Percentiles rank a stretch among this genome's conserved stretches.
phyloP scores from a whole-genome alignment of 2,113 vertebrate species.

The Halichoeres trimaculatus region DNA sequence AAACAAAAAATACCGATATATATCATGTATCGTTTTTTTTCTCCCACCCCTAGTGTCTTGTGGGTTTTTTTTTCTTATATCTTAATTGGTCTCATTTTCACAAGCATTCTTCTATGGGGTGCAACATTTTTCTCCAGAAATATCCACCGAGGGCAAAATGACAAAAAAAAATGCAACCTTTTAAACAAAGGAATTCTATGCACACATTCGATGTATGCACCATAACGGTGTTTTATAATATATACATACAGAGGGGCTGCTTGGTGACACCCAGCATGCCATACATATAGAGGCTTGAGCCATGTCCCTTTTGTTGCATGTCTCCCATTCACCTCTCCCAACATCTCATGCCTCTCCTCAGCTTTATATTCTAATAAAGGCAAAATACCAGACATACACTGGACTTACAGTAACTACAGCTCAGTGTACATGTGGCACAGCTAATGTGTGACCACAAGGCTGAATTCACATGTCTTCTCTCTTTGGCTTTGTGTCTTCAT shows the following conservation, averaged over 20 bases:
- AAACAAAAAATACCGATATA: too few relatives aligned
- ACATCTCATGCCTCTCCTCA: background rate
- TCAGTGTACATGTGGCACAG: background rate
- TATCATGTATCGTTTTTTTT: too few relatives aligned
- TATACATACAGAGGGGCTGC: too few relatives aligned
- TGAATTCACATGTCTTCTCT: constrained; percentile 3
- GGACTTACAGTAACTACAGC: constrained; percentile 1
- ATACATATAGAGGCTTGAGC: too few relatives aligned
- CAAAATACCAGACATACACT: background rate
- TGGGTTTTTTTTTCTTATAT: too few relatives aligned
- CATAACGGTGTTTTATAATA: too few relatives aligned
- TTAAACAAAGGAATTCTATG: constrained; percentile 2
- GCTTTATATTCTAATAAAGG: too few relatives aligned
- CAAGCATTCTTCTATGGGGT: background rate
- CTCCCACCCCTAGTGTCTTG: too few relatives aligned
- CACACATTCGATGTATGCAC: background rate
- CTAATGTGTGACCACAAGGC: constrained; percentile 11
- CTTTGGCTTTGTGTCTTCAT: constrained; percentile 10
- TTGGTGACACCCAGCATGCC: too few relatives aligned
- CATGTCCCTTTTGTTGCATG: too few relatives aligned
- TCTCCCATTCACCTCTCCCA: too few relatives aligned
- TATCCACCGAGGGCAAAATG: background rate
- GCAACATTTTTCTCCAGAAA: constrained; percentile 19
- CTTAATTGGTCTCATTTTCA: background rate
- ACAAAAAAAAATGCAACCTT: background rate